These are phyloP conservation scores for Paraplagusia blochii DNA, from an alignment of 2,113 vertebrate species.

Conservation along the genomic window DNA sequence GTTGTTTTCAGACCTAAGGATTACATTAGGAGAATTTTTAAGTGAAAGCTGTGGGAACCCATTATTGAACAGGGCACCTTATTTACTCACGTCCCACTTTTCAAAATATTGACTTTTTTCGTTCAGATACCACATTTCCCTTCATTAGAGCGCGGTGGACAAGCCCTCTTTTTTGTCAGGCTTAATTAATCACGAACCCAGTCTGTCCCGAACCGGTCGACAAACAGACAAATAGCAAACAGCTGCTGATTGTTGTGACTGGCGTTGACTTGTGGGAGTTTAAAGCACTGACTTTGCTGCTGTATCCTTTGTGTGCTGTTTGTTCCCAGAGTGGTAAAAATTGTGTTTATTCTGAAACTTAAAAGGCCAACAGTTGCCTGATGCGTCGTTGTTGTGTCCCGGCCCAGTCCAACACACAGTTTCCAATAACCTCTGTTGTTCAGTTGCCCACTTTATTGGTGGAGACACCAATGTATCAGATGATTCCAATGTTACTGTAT, in stretches of 20 bases:
- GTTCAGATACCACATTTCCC: conserved; percentile 18
- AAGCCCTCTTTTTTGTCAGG: conserved; percentile 6
- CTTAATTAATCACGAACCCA: conserved; percentile 19
- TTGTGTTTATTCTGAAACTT: conserved; percentile 57
- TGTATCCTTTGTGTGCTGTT: conserved; percentile 46
- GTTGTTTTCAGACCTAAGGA: conserved; percentile 20
- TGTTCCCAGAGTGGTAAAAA: conserved; percentile 48
- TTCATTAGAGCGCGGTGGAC: conserved; percentile 15
- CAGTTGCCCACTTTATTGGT: too few relatives aligned
- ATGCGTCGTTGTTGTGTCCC: conserved; percentile 22
- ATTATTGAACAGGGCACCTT: conserved; percentile 19
- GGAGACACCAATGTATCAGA: too few relatives aligned
- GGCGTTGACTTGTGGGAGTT: conserved; percentile 11
- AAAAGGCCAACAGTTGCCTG: conserved; percentile 50
- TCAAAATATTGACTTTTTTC: background rate
- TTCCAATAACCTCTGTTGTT: conserved; percentile 21
- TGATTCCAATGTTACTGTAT: too few relatives aligned
- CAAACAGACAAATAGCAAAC: conserved; percentile 37
- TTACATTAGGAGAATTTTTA: conserved; percentile 20
- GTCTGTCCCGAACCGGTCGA: conserved; percentile 7
- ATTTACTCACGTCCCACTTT: background rate
- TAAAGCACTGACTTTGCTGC: conserved; percentile 34
- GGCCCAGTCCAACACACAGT: conserved; percentile 8
- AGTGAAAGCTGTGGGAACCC: conserved; percentile 16
- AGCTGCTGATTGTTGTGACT: conserved; percentile 23